Evolutionary conservation across 2,888 invertebrate genomes (phyloP), one percentile per base, ranked within the genome.

Genomic region (Dryobotodes eremita): DNA sequence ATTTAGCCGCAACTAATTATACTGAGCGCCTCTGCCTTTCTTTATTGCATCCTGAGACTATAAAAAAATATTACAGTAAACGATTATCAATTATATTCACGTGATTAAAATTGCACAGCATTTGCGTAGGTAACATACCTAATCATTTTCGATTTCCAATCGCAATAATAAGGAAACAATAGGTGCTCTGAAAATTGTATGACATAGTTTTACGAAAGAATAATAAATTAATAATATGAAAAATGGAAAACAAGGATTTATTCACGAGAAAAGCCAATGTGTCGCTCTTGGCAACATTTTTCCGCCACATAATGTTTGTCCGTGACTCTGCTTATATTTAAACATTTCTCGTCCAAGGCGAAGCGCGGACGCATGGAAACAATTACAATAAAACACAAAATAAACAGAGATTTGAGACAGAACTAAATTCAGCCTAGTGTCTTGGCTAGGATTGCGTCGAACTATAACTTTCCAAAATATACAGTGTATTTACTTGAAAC

Each of bases 251-350:
- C 48, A 36, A 57, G 10, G 3, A 59, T 31, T 57, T 46, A 13
- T 62, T 23, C 15, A 48, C 10, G 20, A 15, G 15, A 61, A 59
- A 71, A 72, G 71, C 66, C 65, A 85, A 75, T 75, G 78, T 59
- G 80, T 64, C 31, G 78, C 20, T 82, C 75, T 74, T 84, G 73
- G 71, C 77, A 62, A 78, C 65, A 75, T n/a, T 75, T 83, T 70
- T 59, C 50, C 50, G 31, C 68, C 75, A 48, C 76, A 75, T 66
- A 42, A 73, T 69, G 10, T 72, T 68, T 77, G 76, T 42, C 83
- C 81, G 46, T 82, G 88, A 80, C 83, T 82, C 71, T 71, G 70
- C 76, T 71, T 88, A 85, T 77, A 83, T 88, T 81, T 86, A 88
- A 83, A 85, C 64, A 76, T 71, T 72, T 80, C 55, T 71, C 50